These are phyloP conservation scores for Danio choprae DNA, from an alignment of 2,797 vertebrate species.

Conservation along the genomic window DNA sequence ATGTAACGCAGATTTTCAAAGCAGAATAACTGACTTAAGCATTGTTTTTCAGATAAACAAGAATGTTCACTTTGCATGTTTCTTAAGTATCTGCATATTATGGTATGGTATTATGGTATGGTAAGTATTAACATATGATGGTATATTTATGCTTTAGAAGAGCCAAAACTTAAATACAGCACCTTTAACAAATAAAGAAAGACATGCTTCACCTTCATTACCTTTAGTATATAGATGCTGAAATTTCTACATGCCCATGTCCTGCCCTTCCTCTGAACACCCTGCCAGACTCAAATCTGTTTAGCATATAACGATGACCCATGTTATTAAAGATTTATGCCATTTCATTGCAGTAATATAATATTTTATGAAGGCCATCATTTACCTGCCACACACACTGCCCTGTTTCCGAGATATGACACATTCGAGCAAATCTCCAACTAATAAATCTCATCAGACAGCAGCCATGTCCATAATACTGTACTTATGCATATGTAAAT, in stretches of 20 bases:
- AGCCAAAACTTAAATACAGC: too few species aligned
- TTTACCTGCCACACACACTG: conserved; percentile 69
- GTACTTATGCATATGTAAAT: conserved; percentile 71
- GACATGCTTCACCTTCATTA: neutral
- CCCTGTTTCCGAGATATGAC: conserved; percentile 68
- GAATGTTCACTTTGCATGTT: too few species aligned
- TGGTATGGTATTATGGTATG: too few species aligned
- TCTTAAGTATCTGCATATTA: too few species aligned
- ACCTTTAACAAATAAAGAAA: neutral
- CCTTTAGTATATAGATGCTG: neutral
- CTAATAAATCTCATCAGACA: conserved; percentile 73
- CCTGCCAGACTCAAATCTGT: conserved; percentile 47
- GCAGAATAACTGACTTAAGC: too few species aligned
- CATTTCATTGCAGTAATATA: conserved; percentile 74
- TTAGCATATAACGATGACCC: conserved; percentile 66
- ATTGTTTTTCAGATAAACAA: too few species aligned
- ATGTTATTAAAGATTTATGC: conserved; percentile 72
- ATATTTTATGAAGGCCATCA: conserved; percentile 77
- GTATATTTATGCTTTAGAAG: too few species aligned
- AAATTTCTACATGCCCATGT: conserved; percentile 23
- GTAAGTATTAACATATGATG: too few species aligned
- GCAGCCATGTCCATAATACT: conserved; percentile 68
- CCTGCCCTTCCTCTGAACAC: conserved; percentile 36
- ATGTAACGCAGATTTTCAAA: too few species aligned
- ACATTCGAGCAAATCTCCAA: conserved; percentile 58